A percentile compares a stretch with the other conserved stretches of the same genome.
Conservation (phyloP, 2,888 invertebrate species). For the Choreutis nemorana region DNA sequence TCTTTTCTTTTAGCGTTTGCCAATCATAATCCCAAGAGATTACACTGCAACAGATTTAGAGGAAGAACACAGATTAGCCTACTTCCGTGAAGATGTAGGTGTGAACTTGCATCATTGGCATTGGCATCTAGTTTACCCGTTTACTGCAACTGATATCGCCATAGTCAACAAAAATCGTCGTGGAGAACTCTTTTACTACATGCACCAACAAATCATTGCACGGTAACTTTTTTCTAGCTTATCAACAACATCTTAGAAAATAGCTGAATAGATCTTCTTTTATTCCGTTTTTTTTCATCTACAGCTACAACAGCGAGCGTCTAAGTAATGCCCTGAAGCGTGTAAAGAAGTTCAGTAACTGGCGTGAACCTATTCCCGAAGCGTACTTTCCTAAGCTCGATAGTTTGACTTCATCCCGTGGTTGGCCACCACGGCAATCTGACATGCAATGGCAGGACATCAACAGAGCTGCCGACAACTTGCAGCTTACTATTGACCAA, state of each 20-base stretch:
- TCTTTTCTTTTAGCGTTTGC: slow-evolving; percentile 43
- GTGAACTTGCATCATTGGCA: slow-evolving; percentile 84
- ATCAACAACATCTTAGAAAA: background rate
- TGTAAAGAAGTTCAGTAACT: slow-evolving; percentile 70
- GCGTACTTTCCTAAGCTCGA: slow-evolving; percentile 86
- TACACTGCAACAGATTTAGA: slow-evolving; percentile 83
- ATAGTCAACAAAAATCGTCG: slow-evolving; percentile 79
- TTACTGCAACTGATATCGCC: slow-evolving; percentile 53
- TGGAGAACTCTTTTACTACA: slow-evolving; percentile 82
- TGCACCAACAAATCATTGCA: slow-evolving; percentile 70
- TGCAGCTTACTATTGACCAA: slow-evolving; percentile 69
- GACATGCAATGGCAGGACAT: slow-evolving; percentile 70
- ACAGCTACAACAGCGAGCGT: slow-evolving; percentile 79
- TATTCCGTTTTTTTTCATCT: slow-evolving; percentile 2
- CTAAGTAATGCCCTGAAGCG: slow-evolving; percentile 74
- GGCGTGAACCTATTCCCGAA: slow-evolving; percentile 74
- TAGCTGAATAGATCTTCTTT: background rate
- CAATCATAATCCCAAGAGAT: slow-evolving; percentile 77
- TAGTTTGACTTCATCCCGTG: slow-evolving; percentile 72
- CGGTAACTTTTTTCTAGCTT: slow-evolving; percentile 23
- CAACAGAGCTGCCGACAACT: slow-evolving; percentile 69
- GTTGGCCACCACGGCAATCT: slow-evolving; percentile 75
- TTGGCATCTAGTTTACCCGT: slow-evolving; percentile 84
- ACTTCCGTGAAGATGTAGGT: slow-evolving; percentile 85
- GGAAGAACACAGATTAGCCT: slow-evolving; percentile 80